Evolutionary conservation across 2,888 invertebrate genomes (phyloP).

Genomic region (Pelosia muscerda): DNA sequence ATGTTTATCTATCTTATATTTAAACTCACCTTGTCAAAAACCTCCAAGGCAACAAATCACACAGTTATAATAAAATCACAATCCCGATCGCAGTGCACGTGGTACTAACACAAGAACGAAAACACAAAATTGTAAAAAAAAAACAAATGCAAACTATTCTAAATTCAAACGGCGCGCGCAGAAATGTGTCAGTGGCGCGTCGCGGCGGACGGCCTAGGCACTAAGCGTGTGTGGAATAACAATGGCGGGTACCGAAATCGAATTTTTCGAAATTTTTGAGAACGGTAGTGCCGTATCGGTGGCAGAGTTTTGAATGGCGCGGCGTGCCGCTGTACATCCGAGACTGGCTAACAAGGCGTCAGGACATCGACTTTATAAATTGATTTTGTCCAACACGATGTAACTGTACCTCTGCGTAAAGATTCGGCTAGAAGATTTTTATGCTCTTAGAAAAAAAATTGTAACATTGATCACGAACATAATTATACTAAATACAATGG

Average conservation of each 20-base stretch:
- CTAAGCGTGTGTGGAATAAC: conserved; percentile 73
- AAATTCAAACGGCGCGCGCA: conserved; percentile 84
- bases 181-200: conserved; percentile 87
- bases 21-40: conserved; percentile 66
- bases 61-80: conserved; percentile 58
- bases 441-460: conserved; percentile 40
- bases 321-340: conserved; percentile 70
- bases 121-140: conserved; percentile 70
- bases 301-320: conserved; percentile 80
- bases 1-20: conserved; percentile 22
- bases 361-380: conserved; percentile 86
- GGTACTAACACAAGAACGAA: conserved; percentile 67
- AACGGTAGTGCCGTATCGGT: conserved; percentile 75
- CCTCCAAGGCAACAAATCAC: conserved; percentile 57
- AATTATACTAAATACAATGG: neutral
- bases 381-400: conserved; percentile 77
- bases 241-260: conserved; percentile 68
- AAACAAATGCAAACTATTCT: conserved; percentile 74
- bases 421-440: conserved; percentile 56
- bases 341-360: conserved; percentile 76
- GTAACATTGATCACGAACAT: neutral
- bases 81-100: conserved; percentile 61
- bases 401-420: conserved; percentile 71
- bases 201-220: conserved; percentile 81
- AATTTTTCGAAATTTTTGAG: conserved; percentile 75